These are phyloP conservation scores for Meloidogyne chitwoodi DNA, from an alignment of 1,140 invertebrate species.

Conservation along the genomic window DNA sequence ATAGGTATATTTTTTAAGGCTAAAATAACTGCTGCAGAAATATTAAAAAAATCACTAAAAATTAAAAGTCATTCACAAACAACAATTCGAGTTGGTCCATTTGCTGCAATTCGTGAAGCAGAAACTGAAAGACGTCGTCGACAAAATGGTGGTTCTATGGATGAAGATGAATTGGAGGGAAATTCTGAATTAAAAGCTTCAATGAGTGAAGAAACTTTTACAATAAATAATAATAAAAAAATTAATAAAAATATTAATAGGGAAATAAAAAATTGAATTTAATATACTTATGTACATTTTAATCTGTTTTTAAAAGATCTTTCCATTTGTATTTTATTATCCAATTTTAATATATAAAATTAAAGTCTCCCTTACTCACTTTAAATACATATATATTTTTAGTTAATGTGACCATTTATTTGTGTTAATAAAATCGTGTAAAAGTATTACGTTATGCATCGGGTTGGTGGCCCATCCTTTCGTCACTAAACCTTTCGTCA, in stretches of 20 bases:
- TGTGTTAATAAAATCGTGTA: too few species aligned
- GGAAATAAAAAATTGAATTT: neutral
- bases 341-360: too few species aligned
- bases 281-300: too few species aligned
- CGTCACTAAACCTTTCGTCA: too few species aligned
- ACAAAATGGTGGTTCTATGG: neutral
- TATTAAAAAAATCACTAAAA: constrained; percentile 1
- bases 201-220: neutral
- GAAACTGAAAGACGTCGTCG: neutral
- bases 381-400: too few species aligned
- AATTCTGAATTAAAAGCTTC: neutral
- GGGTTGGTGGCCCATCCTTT: too few species aligned
- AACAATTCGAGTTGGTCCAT: constrained; percentile 8
- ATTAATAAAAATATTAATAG: neutral
- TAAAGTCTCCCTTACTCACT: too few species aligned
- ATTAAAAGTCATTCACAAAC: constrained; percentile 8
- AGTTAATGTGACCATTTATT: too few species aligned
- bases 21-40: neutral
- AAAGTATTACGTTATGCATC: too few species aligned
- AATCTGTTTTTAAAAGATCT: too few species aligned
- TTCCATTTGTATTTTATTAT: too few species aligned
- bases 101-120: constrained; percentile 14
- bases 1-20: neutral
- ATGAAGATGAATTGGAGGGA: neutral
- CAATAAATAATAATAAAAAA: neutral